Conservation (phyloP, 1,140 invertebrate species). For the Probaryconus sp. region DNA sequence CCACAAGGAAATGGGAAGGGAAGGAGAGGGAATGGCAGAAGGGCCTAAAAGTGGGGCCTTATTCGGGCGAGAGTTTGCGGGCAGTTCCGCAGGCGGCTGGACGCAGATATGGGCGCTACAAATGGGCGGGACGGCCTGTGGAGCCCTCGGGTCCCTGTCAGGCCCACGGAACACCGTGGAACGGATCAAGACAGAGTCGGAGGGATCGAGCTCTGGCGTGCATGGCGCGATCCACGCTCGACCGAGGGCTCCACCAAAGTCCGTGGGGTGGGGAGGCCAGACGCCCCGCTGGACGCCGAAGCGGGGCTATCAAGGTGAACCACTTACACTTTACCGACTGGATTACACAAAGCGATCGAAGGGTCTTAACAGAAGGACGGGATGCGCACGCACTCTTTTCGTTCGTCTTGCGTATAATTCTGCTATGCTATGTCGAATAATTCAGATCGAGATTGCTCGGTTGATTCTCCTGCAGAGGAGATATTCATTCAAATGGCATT, state of each 20-base stretch:
- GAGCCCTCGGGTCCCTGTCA: constrained; percentile 71
- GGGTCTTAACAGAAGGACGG: constrained; percentile 55
- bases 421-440: constrained; percentile 16
- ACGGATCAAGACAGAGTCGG: constrained; percentile 7
- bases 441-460: constrained; percentile 23
- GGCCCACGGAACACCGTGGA: constrained; percentile 40
- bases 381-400: constrained; percentile 44
- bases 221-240: constrained; percentile 37
- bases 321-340: constrained; percentile 76
- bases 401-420: constrained; percentile 41
- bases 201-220: constrained; percentile 14
- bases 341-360: constrained; percentile 76
- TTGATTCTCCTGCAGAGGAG: background rate
- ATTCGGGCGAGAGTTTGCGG: constrained; percentile 35
- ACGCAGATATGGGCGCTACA: constrained; percentile 75
- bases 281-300: constrained; percentile 45
- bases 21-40: background rate
- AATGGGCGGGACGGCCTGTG: constrained; percentile 73
- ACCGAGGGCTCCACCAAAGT: constrained; percentile 55
- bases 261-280: background rate
- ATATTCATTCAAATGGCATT: constrained; percentile 26
- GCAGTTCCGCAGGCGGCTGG: constrained; percentile 70
- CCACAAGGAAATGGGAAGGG: background rate
- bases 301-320: constrained; percentile 75
- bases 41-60: constrained; percentile 12